Evolutionary conservation across 2,113 vertebrate species (phyloP), one percentile per base, ranked within the genome.

Genomic region (Harpagus bidentatus): DNA sequence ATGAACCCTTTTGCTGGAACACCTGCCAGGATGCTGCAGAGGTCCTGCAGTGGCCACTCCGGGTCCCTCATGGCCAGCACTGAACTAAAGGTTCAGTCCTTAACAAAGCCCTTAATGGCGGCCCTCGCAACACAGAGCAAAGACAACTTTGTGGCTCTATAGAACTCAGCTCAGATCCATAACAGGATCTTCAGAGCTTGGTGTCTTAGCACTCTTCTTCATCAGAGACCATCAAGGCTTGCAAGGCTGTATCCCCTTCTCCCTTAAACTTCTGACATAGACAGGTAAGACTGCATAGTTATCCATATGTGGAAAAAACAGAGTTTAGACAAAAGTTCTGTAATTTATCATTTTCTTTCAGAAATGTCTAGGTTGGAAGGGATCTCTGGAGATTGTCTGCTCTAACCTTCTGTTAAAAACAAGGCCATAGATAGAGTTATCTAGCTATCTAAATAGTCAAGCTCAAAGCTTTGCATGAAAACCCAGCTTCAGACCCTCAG

Each of bases 111-210:
- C 26, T 29, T 38, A 43, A 50, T 13, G 7, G 15, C 9, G 19
- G 21, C 32, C 22, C 42, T 50, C 0, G 0, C 28, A 17, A 23
- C 56, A 38, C 26, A 17, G 31, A 0, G 0, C 53, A 32, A 29
- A 56, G 48, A 9, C 20, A 36, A 7, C 16, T 25, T 22, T 12
- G 31, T 59, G 45, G 34, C 61, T 40, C 21, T 55, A 13, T 62
- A 36, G 34, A 73, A 31, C 61, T 22, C 23, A 3, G 58, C 16
- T 62, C 13, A 15, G 59, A 70, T 43, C n/a, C 18, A 2, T 18
- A 29, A 16, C 8, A 47, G 29, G 29, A 42, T 28, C 55, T 62
- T 61, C 11, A n/a, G 65, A 28, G 40, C 31, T 15, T 21, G 53
- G 19, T 40, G 36, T 28, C 22, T 43, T 16, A 34, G 45, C 31